Evolutionary conservation across 2,797 vertebrate species (phyloP), one percentile per base, ranked within the genome.

Genomic region (Gallinago stenura): DNA sequence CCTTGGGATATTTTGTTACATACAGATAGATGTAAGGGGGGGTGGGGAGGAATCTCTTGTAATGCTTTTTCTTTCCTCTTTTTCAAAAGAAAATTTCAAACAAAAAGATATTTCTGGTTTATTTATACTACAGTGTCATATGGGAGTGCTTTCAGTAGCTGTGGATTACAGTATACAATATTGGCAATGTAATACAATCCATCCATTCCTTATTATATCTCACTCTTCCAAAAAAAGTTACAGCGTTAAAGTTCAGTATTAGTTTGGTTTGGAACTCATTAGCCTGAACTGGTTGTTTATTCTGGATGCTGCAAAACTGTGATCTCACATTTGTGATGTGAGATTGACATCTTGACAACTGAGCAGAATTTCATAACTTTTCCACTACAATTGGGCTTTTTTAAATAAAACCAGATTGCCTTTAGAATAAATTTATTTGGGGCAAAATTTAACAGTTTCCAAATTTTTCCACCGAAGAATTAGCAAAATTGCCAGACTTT

Each of bases 311-410:
- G 33, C 37, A 79, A 93, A 88, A 70, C 70, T 79, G 72, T 93
- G 89, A 95, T 90, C 83, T 92, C 85, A 95, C 43, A 31, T 95
- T 79, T 93, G 72, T 96, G 89, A 94, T 73, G 85, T 93, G 89
- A 82, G 48, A 87, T 82, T 84, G 70, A 93, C 60, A 82, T 76
- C 26, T 82, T 94, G 73, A 96, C 48, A 95, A 66, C 39, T 54
- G 26, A 90, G n/a, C 16, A 91, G 77, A 71, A 68, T 56, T 94
- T 87, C 53, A 30, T 78, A 82, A 84, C 33, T 66, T 86, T 93
- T 89, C 70, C 39, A 82, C n/a, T n/a, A 86, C 71, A 94, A 90
- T 4, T 50, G 28, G 21, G 11, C 9, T 72, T 87, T 79, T 90
- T 90, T 7, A 96, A 96, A 72, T 66, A 83, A 86, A 93, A 80